A percentile compares a stretch with the other conserved stretches of the same genome.
Evolutionary conservation across 2,797 vertebrate species (phyloP).

Genomic region (Acipenser oxyrinchus): DNA sequence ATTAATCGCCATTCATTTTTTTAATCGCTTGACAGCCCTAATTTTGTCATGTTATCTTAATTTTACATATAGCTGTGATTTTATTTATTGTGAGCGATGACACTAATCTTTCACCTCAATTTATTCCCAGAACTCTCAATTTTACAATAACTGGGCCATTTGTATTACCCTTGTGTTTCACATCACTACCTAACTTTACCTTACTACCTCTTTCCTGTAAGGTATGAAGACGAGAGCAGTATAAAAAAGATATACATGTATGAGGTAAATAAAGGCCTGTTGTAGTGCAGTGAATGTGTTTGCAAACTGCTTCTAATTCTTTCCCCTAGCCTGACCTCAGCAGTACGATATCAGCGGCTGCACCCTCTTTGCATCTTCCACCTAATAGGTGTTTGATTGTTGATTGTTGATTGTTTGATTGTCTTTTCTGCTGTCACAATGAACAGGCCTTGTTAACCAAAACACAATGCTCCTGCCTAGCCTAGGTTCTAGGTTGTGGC

Average conservation of each 20-base stretch:
- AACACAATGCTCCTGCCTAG: slow-evolving; percentile 8
- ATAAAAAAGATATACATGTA: slow-evolving; percentile 69
- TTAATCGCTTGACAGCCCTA: no score
- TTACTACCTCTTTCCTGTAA: slow-evolving; percentile 55
- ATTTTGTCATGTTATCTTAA: no score
- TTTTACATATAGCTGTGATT: no score
- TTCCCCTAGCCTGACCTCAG: slow-evolving; percentile 47
- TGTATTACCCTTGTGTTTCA: no score
- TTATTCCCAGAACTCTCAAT: no score
- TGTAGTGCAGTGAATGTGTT: slow-evolving; percentile 35
- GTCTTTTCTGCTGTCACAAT: slow-evolving; percentile 22
- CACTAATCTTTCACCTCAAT: no score
- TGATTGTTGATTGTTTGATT: slow-evolving; percentile 56
- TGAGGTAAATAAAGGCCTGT: slow-evolving; percentile 70
- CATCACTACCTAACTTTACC: slow-evolving; percentile 2
- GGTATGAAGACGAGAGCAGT: slow-evolving; percentile 80
- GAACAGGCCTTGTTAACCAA: background rate
- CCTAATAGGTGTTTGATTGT: slow-evolving; percentile 23
- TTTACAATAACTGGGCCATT: no score
- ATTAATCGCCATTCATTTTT: no score
- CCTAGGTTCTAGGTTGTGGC: slow-evolving; percentile 7
- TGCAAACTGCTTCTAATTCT: slow-evolving; percentile 27
- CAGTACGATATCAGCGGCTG: slow-evolving; percentile 19
- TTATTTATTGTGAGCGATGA: no score
- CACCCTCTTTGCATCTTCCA: no score